Base-by-base conservation (phyloP, 2,113 vertebrate genomes). In the Sciurus niger region DNA sequence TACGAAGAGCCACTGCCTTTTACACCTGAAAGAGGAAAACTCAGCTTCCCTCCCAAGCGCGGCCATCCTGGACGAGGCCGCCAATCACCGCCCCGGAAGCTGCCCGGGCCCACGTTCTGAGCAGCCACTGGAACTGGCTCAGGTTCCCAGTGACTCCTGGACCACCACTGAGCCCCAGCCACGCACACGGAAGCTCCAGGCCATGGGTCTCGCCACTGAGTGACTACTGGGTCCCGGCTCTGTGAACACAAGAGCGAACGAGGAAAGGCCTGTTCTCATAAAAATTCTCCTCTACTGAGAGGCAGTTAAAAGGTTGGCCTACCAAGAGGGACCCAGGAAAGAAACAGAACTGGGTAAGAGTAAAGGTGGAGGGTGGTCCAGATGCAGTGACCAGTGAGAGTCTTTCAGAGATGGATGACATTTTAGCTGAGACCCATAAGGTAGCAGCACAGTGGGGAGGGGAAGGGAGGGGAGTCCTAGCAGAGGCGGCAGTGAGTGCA, bases 121-220 rank as follows among this genome's bases (percentile, higher is more conserved):
- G 20, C n/a, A 25, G 32, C 51, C 3, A 8, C 77, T 13, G 6
- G 20, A 2, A 6, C 37, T 1, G 53, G 84, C 53, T 6, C 58
- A 60, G 58, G 22, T 9, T 20, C 1, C 22, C 58, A 55, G 55
- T 1, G 24, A 9, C 58, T 9, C 7, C 20, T 7, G 58, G 20
- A 22, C 20, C 22, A 24, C 58, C 22, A 2, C 20, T 22, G 34
- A 10, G 32, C 8, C 78, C 32, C 3, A 34, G 4, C 2, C 3
- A 34, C 0, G 1, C 10, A n/a, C 5, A 0, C 4, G 8, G 7
- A 24, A 34, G n/a, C 2, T 48, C 14, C 16, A 37, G 24, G 40
- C 40, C 40, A 40, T 20, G 68, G 28, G 6, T 70, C 37, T 9
- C 14, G 16, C 34, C 2, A 12, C 17, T 22, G 70, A 51, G 28